These are phyloP conservation scores for Anoplolepis gracilipes DNA, from an alignment of 1,140 invertebrate species.

Conservation along the genomic window DNA sequence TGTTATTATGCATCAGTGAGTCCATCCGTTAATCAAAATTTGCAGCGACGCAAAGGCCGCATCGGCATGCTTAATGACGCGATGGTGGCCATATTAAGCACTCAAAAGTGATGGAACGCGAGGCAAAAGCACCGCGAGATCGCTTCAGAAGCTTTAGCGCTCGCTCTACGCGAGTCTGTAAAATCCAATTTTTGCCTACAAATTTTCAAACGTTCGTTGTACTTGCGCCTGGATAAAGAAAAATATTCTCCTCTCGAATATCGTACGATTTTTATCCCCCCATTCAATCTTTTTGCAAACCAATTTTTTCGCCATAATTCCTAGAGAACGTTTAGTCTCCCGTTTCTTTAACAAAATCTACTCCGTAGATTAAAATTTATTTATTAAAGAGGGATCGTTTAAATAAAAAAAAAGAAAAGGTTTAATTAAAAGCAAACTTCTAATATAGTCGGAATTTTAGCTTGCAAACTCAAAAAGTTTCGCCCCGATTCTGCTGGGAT, in stretches of 20 bases:
- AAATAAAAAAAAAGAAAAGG: neutral
- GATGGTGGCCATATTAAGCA: conserved; percentile 53
- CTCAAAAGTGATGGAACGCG: conserved; percentile 53
- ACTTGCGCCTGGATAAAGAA: neutral
- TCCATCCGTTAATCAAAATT: conserved; percentile 54
- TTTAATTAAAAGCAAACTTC: neutral
- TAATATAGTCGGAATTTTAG: neutral
- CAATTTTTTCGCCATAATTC: neutral
- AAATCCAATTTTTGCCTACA: conserved; percentile 37
- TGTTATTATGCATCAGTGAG: conserved; percentile 46
- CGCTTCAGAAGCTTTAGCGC: conserved; percentile 24
- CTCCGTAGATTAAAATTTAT: too few relatives aligned
- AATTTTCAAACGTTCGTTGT: neutral
- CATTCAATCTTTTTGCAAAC: neutral
- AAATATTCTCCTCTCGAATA: neutral
- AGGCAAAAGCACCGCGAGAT: conserved; percentile 36
- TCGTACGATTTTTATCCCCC: neutral
- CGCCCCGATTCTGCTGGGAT: neutral
- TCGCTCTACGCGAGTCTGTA: conserved; percentile 2
- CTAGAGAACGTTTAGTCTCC: neutral
- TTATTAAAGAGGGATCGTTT: neutral
- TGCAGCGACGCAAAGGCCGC: conserved; percentile 42
- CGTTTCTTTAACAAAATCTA: neutral
- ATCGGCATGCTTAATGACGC: conserved; percentile 50
- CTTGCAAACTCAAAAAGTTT: neutral